Conservation (phyloP, 2,113 vertebrate species). For the Rafetus swinhoei region DNA sequence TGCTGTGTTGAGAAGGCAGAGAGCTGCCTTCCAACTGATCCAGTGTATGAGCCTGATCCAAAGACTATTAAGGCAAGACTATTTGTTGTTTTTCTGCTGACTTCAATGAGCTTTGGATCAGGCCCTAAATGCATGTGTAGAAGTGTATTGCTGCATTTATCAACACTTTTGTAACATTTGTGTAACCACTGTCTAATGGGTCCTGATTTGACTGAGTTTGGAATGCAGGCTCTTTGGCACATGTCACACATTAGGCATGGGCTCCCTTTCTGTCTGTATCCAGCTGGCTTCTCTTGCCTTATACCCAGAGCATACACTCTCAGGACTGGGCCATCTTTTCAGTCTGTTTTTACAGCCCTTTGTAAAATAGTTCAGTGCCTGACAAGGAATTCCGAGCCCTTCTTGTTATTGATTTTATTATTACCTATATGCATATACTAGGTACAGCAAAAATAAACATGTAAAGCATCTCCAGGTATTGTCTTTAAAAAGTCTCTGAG, state of each 20-base stretch:
- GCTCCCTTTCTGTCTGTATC: not conserved
- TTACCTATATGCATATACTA: not conserved
- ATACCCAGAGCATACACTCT: not conserved
- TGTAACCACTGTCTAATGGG: rapidly evolving
- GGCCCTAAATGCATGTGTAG: rapidly evolving
- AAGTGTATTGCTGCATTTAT: rapidly evolving
- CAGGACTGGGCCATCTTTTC: not conserved
- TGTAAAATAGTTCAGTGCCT: no score
- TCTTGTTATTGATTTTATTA: no score
- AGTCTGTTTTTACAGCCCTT: not conserved
- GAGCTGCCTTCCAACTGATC: not conserved
- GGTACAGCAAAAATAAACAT: not conserved
- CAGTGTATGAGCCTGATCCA: not conserved
- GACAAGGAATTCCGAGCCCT: no score
- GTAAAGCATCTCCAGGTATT: not conserved
- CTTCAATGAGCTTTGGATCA: not conserved
- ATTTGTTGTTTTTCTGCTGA: not conserved
- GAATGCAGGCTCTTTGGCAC: rapidly evolving
- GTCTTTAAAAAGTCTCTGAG: not conserved
- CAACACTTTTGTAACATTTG: rapidly evolving
- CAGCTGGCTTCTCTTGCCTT: not conserved
- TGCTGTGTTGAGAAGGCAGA: not conserved
- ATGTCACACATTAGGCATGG: not conserved
- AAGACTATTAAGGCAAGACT: not conserved
- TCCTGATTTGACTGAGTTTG: rapidly evolving